Base-by-base conservation (phyloP, 2,888 invertebrate genomes). In the Silvanus unidentatus region DNA sequence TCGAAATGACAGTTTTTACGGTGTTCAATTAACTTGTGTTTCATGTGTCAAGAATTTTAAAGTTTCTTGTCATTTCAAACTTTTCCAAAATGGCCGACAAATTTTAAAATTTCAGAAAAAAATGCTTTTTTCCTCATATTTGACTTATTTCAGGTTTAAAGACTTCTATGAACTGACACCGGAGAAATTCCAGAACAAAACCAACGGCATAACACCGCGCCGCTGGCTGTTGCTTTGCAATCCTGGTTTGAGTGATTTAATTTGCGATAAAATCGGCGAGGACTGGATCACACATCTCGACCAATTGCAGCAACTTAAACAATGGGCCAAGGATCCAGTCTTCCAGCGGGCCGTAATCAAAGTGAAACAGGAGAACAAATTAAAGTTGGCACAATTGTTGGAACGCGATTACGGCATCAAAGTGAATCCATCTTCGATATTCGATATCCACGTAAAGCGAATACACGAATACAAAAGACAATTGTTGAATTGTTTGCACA, bases 401-500 rank as follows among this genome's bases (percentile, higher is more conserved):
- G 88, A 94, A 68, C 81, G 86, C 48, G 89, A 95, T 29, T 97
- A 96, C 56, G 88, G 90, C 1, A 77, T 96, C 12, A 82, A 84
- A 62, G 78, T 97, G 39, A 98, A 99, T 70, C 84, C 94, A 0
- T 86, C 92, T 2, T 97, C 97, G 39, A 88, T 99, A 78, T 99
- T 95, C 69, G 99, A 99, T 69, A 91, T 99, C 53, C 93, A 95
- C 73, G 96, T 98, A 61, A 99, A 99, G 73, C 84, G 99, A 60
- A 98, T 99, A 63, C 99, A 99, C 73, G 99, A 99, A 73, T 99
- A 99, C 79, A 99, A 99, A 74, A 82, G 99, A 2, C 99, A 99
- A 72, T 77, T 99, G 55, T 74, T 99, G 61, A 99, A 98, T 75
- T 89, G 92, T 62, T 76, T 99, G 59, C 98, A 99, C 73, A 89